phyloP scores from a whole-genome alignment of 2,888 invertebrate species.

The Zygaena filipendulae region DNA sequence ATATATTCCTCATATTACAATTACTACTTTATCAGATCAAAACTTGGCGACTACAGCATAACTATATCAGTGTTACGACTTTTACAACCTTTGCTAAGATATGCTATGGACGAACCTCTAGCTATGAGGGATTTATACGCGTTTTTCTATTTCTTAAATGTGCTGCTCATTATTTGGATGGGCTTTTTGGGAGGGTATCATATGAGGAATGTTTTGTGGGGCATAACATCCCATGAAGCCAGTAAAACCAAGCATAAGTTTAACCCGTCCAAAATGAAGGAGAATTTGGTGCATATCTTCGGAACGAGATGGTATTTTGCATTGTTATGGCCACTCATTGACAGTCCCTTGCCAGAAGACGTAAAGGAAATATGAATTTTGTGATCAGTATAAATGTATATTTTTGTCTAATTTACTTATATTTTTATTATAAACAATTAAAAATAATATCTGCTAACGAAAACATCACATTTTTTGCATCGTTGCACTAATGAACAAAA shows the following conservation, averaged over 20 bases:
- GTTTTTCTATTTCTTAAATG: slow-evolving; percentile 20
- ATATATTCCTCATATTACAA: slow-evolving; percentile 74
- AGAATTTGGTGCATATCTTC: slow-evolving; percentile 74
- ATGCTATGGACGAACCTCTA: slow-evolving; percentile 22
- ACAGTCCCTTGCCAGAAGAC: slow-evolving; percentile 26
- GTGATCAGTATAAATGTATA: no score
- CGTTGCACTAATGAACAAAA: no score
- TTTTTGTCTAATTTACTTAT: no score
- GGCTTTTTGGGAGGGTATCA: slow-evolving; percentile 30
- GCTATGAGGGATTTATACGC: slow-evolving; percentile 27
- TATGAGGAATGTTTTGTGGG: slow-evolving; percentile 56
- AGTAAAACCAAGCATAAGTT: slow-evolving; percentile 39
- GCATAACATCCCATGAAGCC: slow-evolving; percentile 52
- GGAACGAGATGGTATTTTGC: slow-evolving; percentile 33
- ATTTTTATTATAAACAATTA: no score
- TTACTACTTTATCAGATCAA: slow-evolving; percentile 67
- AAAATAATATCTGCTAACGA: no score
- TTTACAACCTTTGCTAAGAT: slow-evolving; percentile 28
- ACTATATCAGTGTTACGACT: slow-evolving; percentile 23
- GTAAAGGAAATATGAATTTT: slow-evolving; percentile 4
- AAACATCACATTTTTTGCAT: no score
- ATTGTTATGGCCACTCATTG: slow-evolving; percentile 32
- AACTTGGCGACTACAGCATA: slow-evolving; percentile 25
- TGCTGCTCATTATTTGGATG: slow-evolving; percentile 27
- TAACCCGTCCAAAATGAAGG: slow-evolving; percentile 72